Evolutionary conservation across 2,113 vertebrate species (phyloP).

Genomic region (Bufo gargarizans): DNA sequence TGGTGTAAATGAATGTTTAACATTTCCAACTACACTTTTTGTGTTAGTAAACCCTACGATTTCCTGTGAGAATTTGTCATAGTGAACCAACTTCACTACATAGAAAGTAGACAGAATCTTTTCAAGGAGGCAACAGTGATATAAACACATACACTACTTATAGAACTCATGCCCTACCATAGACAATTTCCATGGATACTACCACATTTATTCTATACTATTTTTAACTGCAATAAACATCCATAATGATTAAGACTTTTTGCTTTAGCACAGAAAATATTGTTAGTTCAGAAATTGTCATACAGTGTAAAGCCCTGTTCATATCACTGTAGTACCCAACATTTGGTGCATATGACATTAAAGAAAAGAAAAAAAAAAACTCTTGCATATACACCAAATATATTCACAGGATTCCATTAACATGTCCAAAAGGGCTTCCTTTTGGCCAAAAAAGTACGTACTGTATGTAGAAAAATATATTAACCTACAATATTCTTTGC

Average conservation of each 20-base stretch:
- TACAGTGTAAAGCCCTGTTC: no score
- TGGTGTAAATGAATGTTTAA: constrained; percentile 32
- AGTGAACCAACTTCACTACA: not conserved
- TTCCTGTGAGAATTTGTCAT: constrained; percentile 3
- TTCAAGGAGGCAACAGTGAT: not conserved
- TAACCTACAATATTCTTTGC: no score
- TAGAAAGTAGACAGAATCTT: not conserved
- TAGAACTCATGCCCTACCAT: not conserved
- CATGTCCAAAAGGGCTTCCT: no score
- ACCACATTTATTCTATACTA: not conserved
- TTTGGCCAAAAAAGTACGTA: no score
- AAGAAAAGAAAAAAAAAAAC: no score
- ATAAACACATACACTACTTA: not conserved
- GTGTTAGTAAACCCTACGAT: not conserved
- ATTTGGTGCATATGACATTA: no score
- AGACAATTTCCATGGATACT: not conserved
- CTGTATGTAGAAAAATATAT: no score
- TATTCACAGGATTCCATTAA: no score
- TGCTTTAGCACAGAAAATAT: no score
- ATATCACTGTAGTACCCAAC: no score
- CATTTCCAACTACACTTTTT: not conserved
- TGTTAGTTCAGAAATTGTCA: no score
- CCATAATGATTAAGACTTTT: not conserved
- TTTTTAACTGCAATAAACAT: not conserved
- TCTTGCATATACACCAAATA: no score